A percentile compares a stretch with the other conserved stretches of the same genome.
Evolutionary conservation across 2,888 invertebrate genomes (phyloP).

Genomic region (Psylliodes chrysocephalus): DNA sequence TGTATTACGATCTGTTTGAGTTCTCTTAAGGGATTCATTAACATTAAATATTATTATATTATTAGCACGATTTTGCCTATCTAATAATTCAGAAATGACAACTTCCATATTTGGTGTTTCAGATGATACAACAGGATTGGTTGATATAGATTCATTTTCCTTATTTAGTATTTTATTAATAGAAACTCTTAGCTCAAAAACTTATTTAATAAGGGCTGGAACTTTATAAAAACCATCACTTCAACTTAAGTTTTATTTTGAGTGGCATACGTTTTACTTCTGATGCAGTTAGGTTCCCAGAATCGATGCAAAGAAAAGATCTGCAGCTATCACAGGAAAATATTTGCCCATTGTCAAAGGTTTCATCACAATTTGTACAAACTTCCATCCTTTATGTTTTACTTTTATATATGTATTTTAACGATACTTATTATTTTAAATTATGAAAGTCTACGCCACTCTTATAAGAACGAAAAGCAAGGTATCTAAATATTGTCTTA

Average conservation of each 20-base stretch:
- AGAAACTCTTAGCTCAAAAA: too few relatives aligned
- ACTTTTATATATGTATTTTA: neutral
- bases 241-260: conserved; percentile 17
- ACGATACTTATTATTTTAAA: neutral
- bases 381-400: neutral
- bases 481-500: neutral
- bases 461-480: neutral
- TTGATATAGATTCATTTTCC: too few relatives aligned
- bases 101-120: too few relatives aligned
- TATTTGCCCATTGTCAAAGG: neutral
- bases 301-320: conserved; percentile 20
- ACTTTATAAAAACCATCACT: too few relatives aligned
- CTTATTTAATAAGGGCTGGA: conserved; percentile 8
- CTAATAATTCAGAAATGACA: too few relatives aligned
- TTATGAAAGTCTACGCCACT: neutral
- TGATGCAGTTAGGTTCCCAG: conserved; percentile 30
- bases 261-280: conserved; percentile 30
- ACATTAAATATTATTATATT: too few relatives aligned
- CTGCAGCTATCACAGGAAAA: conserved; percentile 28
- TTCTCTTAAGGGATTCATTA: too few relatives aligned
- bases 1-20: too few relatives aligned
- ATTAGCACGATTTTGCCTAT: too few relatives aligned
- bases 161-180: too few relatives aligned
- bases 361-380: neutral
- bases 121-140: too few relatives aligned